Conservation (phyloP, 2,113 vertebrate species). For the Stigmatopora argus region DNA sequence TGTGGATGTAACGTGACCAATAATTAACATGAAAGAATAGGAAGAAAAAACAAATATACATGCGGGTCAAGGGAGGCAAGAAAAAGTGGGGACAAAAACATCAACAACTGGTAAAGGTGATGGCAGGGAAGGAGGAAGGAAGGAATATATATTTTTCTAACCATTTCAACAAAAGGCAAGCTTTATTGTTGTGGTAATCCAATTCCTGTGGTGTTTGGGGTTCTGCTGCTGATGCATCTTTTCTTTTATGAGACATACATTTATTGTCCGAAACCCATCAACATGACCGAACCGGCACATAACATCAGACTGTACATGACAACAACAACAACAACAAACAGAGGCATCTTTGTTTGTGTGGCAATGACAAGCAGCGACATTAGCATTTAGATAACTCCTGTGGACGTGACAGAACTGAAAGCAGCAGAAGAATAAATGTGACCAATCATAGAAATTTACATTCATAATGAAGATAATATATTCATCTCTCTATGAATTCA, state of each 20-base stretch:
- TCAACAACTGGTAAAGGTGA: background rate
- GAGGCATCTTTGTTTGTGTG: conserved; percentile 36
- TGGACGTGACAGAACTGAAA: conserved; percentile 61
- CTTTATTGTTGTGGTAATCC: background rate
- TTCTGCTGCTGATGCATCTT: conserved; percentile 24
- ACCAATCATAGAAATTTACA: conserved; percentile 59
- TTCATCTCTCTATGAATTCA: conserved; percentile 21
- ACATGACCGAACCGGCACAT: conserved; percentile 34
- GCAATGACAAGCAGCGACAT: conserved; percentile 65
- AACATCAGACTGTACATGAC: background rate
- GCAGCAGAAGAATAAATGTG: conserved; percentile 57
- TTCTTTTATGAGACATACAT: conserved; percentile 40
- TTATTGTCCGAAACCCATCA: conserved; percentile 49
- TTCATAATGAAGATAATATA: conserved; percentile 56
- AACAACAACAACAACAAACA: background rate
- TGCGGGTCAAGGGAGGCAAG: too few species aligned
- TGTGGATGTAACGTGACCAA: background rate
- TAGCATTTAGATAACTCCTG: conserved; percentile 77
- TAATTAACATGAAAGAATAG: background rate
- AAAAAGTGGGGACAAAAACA: background rate
- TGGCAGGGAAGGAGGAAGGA: background rate
- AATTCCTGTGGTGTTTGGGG: background rate
- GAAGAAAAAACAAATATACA: background rate
- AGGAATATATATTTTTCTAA: background rate
- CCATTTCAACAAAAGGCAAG: background rate